Evolutionary conservation across 2,888 invertebrate species (phyloP), one percentile per base, ranked within the genome.

Genomic region (Coelopa pilipes): DNA sequence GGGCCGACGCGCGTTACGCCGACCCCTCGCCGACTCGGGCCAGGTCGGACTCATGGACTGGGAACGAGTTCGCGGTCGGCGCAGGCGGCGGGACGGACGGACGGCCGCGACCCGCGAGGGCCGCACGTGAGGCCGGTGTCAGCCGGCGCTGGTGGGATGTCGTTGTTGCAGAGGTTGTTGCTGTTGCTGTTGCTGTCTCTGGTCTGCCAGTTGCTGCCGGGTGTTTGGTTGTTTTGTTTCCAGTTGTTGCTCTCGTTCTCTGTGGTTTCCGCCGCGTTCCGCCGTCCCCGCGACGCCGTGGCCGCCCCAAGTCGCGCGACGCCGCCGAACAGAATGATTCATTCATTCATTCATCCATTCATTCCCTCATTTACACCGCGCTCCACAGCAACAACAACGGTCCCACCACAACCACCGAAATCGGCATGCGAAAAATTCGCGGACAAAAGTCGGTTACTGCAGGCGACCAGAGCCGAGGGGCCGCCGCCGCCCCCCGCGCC

Each of bases 271-370:
- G n/a, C n/a, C n/a, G n/a, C n/a, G n/a, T 34, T 34, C 7, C 4
- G 34, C 7, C 34, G 34, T 34, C 7, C 3, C 53, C 10, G 53
- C 10, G 53, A 7, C 10, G 53, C 10, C 4, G 53, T 53, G 3
- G 53, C 53, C n/a, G 53, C 53, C n/a, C 2, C 3, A 15, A 15
- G 53, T 53, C 10, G 53, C 4, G 53, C 53, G n/a, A 13, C 53
- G n/a, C 49, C 49, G 49, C 3, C 17, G 19, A 60, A 60, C 59
- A 67, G 59, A 67, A 72, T 72, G 72, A 72, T 67, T 72, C 72
- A 72, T 72, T 72, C 72, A 67, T 72, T 72, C 60, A 72, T 67
- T 60, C 72, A 34, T 57, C 60, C 71, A 50, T 70, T 69, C 62
- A 21, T 68, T 68, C 68, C 49, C 65, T 21, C 65, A 69, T 70